Base-by-base conservation (phyloP, 2,888 invertebrate genomes). In the Sinelater perroti region DNA sequence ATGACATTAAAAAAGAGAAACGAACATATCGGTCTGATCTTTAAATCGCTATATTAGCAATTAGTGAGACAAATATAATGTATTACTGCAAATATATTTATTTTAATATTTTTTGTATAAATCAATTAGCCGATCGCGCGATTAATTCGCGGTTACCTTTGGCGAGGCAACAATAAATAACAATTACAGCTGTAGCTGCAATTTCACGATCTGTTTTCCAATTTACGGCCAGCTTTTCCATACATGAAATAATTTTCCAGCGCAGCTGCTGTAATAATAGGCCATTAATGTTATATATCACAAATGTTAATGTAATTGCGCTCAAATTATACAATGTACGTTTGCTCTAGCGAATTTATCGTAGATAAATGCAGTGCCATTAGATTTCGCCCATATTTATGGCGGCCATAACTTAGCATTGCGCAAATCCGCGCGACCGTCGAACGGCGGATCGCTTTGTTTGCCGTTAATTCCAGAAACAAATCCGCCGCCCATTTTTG, bases 271-370 rank as follows among this genome's bases (percentile, higher is more conserved):
- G 16, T 44, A 44, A 44, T 44, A 30, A 44, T 44, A 44, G 44
- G 30, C 44, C 30, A 44, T 44, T 44, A 44, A 44, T 30, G 40
- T 40, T 40, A 40, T 40, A 40, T 40, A 40, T 40, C 40, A 40
- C 40, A 40, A 40, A 61, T 61, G 61, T 55, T 58, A 61, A 61
- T 61, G 57, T 58, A 61, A 61, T 51, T 61, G 55, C 58, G 42
- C 31, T 42, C 46, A 50, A 61, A 54, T 51, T 58, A 51, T 53
- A 52, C 44, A 30, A 61, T 55, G 55, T 30, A 46, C 54, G 46
- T 58, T 58, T 54, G 58, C 45, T 46, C 50, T 42, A 30, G 60
- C 28, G 44, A 56, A 52, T 55, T 55, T 40, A 40, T 40, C 24
- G 24, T 40, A 40, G 40, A 26, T 40, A 40, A 40, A 40, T 40